Evolutionary conservation across 2,797 vertebrate species (phyloP), one percentile per base, ranked within the genome.

Genomic region (Ptychobarbus kaznakovi): DNA sequence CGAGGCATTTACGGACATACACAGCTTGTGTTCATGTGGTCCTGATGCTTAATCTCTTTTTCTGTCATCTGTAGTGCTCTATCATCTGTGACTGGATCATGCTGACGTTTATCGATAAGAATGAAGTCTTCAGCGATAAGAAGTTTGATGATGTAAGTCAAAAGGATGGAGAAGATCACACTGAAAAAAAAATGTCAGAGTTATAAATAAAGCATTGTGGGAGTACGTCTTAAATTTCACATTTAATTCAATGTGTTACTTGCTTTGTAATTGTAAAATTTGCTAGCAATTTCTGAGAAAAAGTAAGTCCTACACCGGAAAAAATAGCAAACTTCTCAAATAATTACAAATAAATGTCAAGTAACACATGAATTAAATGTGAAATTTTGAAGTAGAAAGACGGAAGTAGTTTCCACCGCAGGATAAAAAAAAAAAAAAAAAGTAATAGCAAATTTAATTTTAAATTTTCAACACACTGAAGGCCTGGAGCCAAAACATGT

Each of bases 11-110:
- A 20, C 18, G 0, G 63, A 56, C 74, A 18, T 32, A 2, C 3
- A 68, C 35, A 40, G 42, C 58, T 38, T 28, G 15, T 72, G 8
- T 46, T 72, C 38, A 58, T 58, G 10, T 32, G 35, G 44, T 63
- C 13, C 56, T 16, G 3, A 51, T 18, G 13, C 58, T 76, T n/a
- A 25, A 16, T 75, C 5, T 56, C 28, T 46, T 7, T 3, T 44
- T 44, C 38, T 74, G 77, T 42, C 25, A 73, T 44, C n/a, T 74
- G 2, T 25, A 98, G 97, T 97, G 96, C 35, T 96, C 96, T 38
- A 96, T 98, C 38, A 93, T 98, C 86, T 98, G 97, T 9, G 97
- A 98, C 91, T 98, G 97, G 97, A 97, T 98, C 91, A 93, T 98
- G 95, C 91, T 98, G 89, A 97, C 96, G 0, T 97, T 97, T 93